Percentiles rank a stretch among this genome's conserved stretches.
phyloP scores from a whole-genome alignment of 2,888 invertebrate genomes.

The Athalia rosae region DNA sequence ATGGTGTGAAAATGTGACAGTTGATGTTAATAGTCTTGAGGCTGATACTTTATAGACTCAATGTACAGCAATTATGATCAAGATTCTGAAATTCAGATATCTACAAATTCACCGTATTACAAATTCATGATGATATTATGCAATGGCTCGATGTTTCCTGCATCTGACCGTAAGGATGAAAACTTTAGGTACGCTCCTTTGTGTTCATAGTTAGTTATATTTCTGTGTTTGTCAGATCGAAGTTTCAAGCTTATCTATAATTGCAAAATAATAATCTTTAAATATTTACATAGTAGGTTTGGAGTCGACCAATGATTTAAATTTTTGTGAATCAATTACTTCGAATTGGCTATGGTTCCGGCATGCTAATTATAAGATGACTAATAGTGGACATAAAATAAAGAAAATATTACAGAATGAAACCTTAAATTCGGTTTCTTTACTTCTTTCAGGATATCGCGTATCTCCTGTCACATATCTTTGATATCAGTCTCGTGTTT shows the following conservation, averaged over 20 bases:
- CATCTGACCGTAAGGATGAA: background rate
- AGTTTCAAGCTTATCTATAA: background rate
- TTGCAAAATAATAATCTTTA: conserved; percentile 2
- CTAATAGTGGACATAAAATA: conserved; percentile 21
- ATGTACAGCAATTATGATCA: background rate
- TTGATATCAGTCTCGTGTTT: conserved; percentile 41
- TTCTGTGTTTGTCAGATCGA: background rate
- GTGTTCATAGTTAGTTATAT: background rate
- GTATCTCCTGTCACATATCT: background rate
- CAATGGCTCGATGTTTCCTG: no score
- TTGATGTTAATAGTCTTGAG: conserved; percentile 17
- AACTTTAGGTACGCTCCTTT: conserved; percentile 1
- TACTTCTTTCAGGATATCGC: conserved; percentile 13
- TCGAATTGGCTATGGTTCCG: no score
- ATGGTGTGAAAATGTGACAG: conserved; percentile 1
- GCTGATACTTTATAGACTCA: conserved; percentile 13
- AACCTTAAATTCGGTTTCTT: conserved; percentile 20
- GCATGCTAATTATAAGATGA: no score
- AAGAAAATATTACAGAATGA: conserved; percentile 30
- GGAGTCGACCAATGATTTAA: conserved; percentile 18
- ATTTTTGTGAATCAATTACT: no score
- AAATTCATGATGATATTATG: no score
- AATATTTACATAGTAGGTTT: conserved; percentile 7
- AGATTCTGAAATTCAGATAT: background rate
- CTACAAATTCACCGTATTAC: no score